These are phyloP conservation scores for Tachuris rubrigastra DNA, from an alignment of 2,113 vertebrate genomes.

Conservation along the genomic window DNA sequence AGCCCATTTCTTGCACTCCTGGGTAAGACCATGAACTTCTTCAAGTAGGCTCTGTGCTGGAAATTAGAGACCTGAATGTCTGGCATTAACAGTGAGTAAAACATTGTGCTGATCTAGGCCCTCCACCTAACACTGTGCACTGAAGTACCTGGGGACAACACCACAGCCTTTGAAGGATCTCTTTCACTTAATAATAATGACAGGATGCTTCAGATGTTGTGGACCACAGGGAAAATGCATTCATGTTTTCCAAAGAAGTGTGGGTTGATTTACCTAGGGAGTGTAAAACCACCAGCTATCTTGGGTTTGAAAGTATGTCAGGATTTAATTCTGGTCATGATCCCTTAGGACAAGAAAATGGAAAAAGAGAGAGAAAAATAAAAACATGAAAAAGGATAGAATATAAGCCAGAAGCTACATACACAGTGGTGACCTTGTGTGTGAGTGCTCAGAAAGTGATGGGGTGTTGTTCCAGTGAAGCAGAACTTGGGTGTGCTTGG, in stretches of 20 bases:
- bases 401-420: neutral
- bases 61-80: neutral
- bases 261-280: neutral
- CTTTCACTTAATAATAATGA: neutral
- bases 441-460: neutral
- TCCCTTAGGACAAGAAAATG: neutral
- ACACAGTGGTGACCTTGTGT: neutral
- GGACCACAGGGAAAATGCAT: neutral
- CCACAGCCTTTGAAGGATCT: neutral
- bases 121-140: neutral
- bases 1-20: conserved; percentile 37
- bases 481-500: neutral
- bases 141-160: neutral
- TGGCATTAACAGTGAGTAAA: neutral
- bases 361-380: neutral
- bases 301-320: neutral
- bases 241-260: neutral
- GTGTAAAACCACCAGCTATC: neutral
- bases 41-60: neutral
- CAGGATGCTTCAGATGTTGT: neutral
- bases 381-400: neutral
- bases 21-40: neutral
- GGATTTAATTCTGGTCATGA: neutral
- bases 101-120: neutral
- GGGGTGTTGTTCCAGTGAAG: neutral